Percentiles rank a stretch among this genome's conserved stretches.
Evolutionary conservation across 1,140 invertebrate species (phyloP).

Genomic region (Drosophila ananassae): DNA sequence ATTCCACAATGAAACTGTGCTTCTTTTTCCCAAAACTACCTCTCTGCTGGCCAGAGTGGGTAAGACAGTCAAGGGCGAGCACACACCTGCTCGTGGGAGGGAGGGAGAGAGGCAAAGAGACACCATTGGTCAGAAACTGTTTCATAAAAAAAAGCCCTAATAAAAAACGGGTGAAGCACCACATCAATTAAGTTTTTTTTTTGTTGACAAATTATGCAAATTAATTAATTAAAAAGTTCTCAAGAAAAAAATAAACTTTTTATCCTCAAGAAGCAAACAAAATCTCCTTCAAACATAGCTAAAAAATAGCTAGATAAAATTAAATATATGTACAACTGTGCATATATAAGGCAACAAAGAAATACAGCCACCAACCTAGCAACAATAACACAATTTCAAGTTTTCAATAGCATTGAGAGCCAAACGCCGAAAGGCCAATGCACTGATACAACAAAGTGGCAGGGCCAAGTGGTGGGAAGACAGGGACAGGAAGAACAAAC

Average conservation of each 20-base stretch:
- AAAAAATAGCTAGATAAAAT: not conserved
- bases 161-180: not conserved
- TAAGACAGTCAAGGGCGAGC: conserved; percentile 46
- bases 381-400: conserved; percentile 69
- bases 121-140: not conserved
- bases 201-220: conserved; percentile 14
- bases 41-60: conserved; percentile 3
- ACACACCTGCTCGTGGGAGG: conserved; percentile 34
- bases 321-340: conserved; percentile 32
- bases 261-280: too few relatives aligned
- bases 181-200: not conserved
- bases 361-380: conserved; percentile 28
- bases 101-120: conserved; percentile 2
- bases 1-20: conserved; percentile 47
- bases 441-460: conserved; percentile 44
- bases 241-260: too few relatives aligned
- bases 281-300: too few relatives aligned
- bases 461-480: not conserved
- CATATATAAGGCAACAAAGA: conserved; percentile 37
- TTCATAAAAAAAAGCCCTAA: not conserved
- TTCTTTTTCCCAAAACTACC: conserved; percentile 17
- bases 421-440: conserved; percentile 73
- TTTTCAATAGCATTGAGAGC: conserved; percentile 75
- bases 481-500: conserved; percentile 29
- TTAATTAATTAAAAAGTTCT: not conserved